Percentiles rank a stretch among this genome's conserved stretches.
These are phyloP conservation scores for Orgyia antiqua DNA, from an alignment of 2,888 invertebrate genomes.

Conservation along the genomic window DNA sequence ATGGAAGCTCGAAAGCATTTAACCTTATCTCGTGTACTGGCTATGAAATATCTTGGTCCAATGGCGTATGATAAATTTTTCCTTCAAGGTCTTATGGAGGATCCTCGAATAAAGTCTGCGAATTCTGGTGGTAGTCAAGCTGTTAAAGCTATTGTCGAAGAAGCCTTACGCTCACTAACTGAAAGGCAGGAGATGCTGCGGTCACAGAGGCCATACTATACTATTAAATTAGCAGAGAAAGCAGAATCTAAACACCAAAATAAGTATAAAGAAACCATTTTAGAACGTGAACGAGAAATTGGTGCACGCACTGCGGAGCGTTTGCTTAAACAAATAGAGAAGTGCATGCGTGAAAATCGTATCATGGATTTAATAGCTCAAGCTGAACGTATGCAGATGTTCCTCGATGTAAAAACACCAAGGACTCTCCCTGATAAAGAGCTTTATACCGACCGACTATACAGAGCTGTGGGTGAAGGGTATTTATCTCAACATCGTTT, in stretches of 20 bases:
- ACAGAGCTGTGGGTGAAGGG: constrained; percentile 62
- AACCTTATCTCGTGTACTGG: constrained; percentile 60
- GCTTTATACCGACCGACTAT: constrained; percentile 56
- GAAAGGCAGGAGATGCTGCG: constrained; percentile 67
- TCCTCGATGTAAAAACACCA: constrained; percentile 59
- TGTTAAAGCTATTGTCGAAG: constrained; percentile 41
- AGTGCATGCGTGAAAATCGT: constrained; percentile 47
- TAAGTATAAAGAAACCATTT: constrained; percentile 51
- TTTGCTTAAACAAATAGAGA: constrained; percentile 51
- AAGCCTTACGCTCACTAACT: constrained; percentile 52
- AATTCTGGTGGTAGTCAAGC: constrained; percentile 51
- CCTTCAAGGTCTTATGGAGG: constrained; percentile 49
- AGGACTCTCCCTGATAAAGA: constrained; percentile 65
- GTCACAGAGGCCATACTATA: constrained; percentile 64
- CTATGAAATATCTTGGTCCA: constrained; percentile 69
- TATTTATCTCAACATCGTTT: constrained; percentile 60
- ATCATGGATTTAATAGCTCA: constrained; percentile 60
- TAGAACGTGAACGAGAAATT: constrained; percentile 55
- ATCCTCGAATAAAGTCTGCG: constrained; percentile 55
- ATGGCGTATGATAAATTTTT: constrained; percentile 73
- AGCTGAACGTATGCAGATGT: constrained; percentile 67
- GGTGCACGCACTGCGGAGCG: constrained; percentile 58
- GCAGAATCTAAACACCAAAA: constrained; percentile 60
- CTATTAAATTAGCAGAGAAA: constrained; percentile 60
- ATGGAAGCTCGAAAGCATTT: constrained; percentile 58